Conservation (phyloP, 2,888 invertebrate species). For the Mechanitis messenoides region DNA sequence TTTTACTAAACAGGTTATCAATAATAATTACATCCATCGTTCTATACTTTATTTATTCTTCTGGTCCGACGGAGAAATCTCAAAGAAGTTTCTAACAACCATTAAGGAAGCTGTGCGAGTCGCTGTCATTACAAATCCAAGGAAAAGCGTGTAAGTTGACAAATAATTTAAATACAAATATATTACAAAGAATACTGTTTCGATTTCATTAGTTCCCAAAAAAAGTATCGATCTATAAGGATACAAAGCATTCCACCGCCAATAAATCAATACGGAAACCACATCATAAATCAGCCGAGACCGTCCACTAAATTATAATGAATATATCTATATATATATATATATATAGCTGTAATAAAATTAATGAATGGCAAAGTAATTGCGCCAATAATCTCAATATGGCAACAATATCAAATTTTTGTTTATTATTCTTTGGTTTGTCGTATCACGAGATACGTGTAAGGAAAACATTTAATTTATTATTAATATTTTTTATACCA, state of each 20-base stretch:
- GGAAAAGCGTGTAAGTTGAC: constrained; percentile 74
- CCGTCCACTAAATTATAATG: constrained; percentile 33
- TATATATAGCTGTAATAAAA: constrained; percentile 30
- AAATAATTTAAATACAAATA: not conserved
- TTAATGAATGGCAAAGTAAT: constrained; percentile 27
- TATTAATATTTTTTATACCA: not conserved
- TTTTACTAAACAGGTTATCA: constrained; percentile 49
- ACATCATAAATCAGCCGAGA: constrained; percentile 30
- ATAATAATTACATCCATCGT: constrained; percentile 77
- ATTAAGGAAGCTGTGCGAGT: constrained; percentile 78
- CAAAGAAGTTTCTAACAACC: constrained; percentile 66
- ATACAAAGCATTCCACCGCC: constrained; percentile 19
- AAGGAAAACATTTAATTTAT: not conserved
- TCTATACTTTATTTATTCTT: constrained; percentile 81
- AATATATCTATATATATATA: no score
- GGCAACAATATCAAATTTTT: constrained; percentile 22
- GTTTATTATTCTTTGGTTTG: not conserved
- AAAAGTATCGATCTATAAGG: constrained; percentile 4
- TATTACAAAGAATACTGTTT: not conserved
- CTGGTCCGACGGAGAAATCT: constrained; percentile 76
- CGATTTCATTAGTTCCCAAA: not conserved
- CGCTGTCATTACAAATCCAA: constrained; percentile 80
- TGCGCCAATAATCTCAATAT: constrained; percentile 24
- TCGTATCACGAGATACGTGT: not conserved
- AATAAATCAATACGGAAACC: constrained; percentile 31